Evolutionary conservation across 2,888 invertebrate species (phyloP), one percentile per base, ranked within the genome.

Genomic region (Epirrita christyi): DNA sequence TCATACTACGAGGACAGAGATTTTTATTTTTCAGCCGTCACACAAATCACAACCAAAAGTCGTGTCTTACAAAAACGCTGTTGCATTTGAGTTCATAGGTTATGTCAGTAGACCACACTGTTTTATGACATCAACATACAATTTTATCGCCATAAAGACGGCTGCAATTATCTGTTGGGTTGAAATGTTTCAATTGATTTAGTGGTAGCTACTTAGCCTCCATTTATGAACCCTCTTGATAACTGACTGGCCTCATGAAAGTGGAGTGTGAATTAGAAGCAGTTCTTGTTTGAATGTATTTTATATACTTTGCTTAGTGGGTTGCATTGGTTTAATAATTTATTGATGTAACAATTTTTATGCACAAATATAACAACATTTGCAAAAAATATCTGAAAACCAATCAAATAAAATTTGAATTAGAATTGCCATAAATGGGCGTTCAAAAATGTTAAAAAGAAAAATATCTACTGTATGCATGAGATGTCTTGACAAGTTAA

Each of bases 101-200:
- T 27, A 55, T 15, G 41, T 41, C 34, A 41, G 11, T 15, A 38
- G 38, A 57, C 38, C 45, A 29, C 43, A 43, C 21, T 45, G 58
- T 29, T 44, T 45, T 45, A 48, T 53, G 44, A 34, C 48, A 48
- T 52, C 52, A 55, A 37, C 32, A 57, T 21, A 49, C 52, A 15
- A 40, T 58, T 58, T 49, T 58, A 58, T 58, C 36, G 43, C 45
- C 43, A 27, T 57, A 57, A 41, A 52, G 28, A 48, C 45, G 11
- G 34, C 40, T 29, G 29, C 59, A 60, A 61, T 51, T 52, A 55
- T 48, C 37, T 27, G 47, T 56, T 54, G 34, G 51, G 56, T 40
- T 61, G 45, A 55, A 62, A 59, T 61, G 64, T 57, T 61, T 64
- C 64, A 63, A 66, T 66, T 66, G 64, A 64, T 64, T 64, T 64